phyloP scores from a whole-genome alignment of 2,113 vertebrate species.

The Dunckerocampus dactyliophorus region DNA sequence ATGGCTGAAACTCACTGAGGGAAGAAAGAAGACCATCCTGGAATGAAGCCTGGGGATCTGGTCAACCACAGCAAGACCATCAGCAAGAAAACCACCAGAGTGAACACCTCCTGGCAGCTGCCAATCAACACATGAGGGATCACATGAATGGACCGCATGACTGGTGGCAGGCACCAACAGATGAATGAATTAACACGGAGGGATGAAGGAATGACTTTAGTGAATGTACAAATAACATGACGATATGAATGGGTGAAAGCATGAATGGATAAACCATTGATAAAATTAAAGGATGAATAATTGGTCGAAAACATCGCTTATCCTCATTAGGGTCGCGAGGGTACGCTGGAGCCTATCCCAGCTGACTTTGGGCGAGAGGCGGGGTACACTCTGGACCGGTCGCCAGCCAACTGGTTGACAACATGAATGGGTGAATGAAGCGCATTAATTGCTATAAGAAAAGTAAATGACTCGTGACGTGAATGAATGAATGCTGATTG shows the following conservation, averaged over 20 bases:
- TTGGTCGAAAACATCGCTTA: too few relatives aligned
- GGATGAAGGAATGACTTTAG: too few relatives aligned
- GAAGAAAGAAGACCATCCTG: conserved; percentile 85
- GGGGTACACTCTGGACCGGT: too few relatives aligned
- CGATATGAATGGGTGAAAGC: neutral
- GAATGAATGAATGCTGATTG: neutral
- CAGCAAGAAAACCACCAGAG: conserved; percentile 76
- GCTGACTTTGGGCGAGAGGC: too few relatives aligned
- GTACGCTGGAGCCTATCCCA: too few relatives aligned
- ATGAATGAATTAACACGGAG: too few relatives aligned
- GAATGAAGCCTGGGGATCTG: conserved; percentile 84
- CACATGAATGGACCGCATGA: neutral
- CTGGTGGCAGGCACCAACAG: neutral
- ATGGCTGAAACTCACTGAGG: conserved; percentile 73
- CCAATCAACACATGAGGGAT: neutral
- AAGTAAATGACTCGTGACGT: too few relatives aligned
- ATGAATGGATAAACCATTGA: neutral
- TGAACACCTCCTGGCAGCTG: conserved; percentile 85
- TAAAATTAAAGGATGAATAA: too few relatives aligned
- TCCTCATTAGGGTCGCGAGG: too few relatives aligned
- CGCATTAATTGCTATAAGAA: neutral
- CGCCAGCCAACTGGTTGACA: too few relatives aligned
- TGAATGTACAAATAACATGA: too few relatives aligned
- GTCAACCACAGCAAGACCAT: conserved; percentile 89
- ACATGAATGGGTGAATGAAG: neutral